phyloP scores from a whole-genome alignment of 2,888 invertebrate genomes.

The Myopa tessellatipennis region DNA sequence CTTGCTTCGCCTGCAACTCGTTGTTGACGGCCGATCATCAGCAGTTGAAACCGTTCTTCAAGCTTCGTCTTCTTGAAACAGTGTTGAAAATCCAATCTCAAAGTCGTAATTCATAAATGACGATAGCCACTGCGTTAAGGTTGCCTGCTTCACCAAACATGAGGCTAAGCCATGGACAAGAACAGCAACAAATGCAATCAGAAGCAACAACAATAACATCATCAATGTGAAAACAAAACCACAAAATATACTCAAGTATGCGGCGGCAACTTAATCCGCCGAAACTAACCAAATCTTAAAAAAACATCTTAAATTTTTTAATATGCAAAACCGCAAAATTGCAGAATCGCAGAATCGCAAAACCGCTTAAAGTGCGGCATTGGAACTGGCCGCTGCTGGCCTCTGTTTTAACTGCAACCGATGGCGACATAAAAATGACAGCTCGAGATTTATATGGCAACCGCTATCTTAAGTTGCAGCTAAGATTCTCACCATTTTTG shows the following conservation, averaged over 20 bases:
- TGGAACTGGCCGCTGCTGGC: neutral
- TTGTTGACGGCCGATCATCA: neutral
- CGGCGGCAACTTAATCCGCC: constrained; percentile 51
- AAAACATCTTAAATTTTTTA: constrained; percentile 49
- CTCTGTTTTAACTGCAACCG: constrained; percentile 43
- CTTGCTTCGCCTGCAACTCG: neutral
- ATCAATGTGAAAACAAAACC: constrained; percentile 32
- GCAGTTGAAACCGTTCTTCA: neutral
- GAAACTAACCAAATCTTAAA: constrained; percentile 57
- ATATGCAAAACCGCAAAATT: constrained; percentile 63
- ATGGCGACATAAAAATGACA: constrained; percentile 66
- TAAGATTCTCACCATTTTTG: constrained; percentile 31
- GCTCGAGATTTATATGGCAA: constrained; percentile 59
- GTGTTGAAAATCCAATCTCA: constrained; percentile 67
- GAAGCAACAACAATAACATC: neutral
- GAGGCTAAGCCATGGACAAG: too few species aligned
- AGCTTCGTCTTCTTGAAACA: constrained; percentile 44
- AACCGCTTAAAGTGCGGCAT: constrained; percentile 27
- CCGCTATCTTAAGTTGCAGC: constrained; percentile 35
- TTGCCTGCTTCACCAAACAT: neutral
- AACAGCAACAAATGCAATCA: neutral
- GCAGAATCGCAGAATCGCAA: constrained; percentile 45
- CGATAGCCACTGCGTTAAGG: constrained; percentile 38
- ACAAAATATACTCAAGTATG: constrained; percentile 47
- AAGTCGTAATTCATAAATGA: constrained; percentile 63